Conservation (phyloP, 2,888 invertebrate species). For the Amblyteles armatorius region DNA sequence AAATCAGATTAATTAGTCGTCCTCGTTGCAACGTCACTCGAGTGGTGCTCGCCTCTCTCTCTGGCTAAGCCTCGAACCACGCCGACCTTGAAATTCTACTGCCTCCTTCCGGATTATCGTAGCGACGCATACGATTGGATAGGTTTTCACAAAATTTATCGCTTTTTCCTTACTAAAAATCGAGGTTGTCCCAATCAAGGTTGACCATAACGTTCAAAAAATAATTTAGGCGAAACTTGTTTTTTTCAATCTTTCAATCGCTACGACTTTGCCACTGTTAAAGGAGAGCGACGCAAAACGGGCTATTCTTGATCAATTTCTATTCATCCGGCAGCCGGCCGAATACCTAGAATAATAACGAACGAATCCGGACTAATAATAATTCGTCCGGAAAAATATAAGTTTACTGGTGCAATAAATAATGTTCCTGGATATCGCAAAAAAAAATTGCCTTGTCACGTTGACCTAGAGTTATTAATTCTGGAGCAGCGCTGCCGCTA, state of each 20-base stretch:
- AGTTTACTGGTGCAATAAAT: neutral
- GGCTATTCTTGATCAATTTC: neutral
- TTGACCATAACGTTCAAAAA: neutral
- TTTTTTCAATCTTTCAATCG: neutral
- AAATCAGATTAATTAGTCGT: conserved; percentile 67
- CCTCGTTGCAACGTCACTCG: conserved; percentile 38
- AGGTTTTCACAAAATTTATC: conserved; percentile 14
- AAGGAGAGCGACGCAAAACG: neutral
- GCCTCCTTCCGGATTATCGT: conserved; percentile 45
- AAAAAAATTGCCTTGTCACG: conserved; percentile 25
- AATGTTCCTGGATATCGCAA: neutral
- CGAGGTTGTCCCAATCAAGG: conserved; percentile 2
- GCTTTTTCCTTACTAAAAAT: neutral
- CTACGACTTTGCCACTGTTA: neutral
- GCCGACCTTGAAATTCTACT: conserved; percentile 61
- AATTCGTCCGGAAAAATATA: neutral
- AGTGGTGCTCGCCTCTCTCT: neutral
- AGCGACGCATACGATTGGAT: neutral
- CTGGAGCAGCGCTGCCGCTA: conserved; percentile 9
- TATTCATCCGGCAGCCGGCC: neutral
- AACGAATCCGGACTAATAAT: too few species aligned
- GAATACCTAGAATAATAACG: neutral
- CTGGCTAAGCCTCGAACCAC: conserved; percentile 7
- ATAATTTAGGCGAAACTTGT: neutral
- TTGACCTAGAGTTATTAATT: conserved; percentile 34